Conservation (phyloP, 2,113 vertebrate species). For the Chelonoidis abingdonii region DNA sequence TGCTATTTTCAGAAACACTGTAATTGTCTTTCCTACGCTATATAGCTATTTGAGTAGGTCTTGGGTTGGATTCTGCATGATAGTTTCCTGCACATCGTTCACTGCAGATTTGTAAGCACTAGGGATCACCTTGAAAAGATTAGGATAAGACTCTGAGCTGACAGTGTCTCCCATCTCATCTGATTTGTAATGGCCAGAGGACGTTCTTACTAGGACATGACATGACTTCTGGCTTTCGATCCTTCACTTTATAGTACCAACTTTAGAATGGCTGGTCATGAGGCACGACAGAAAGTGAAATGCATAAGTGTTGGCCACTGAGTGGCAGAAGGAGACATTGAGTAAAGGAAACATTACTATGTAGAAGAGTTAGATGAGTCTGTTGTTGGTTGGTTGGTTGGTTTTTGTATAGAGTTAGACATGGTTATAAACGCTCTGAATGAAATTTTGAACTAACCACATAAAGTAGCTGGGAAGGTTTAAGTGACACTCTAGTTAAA, state of each 20-base stretch:
- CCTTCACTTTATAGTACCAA: neutral
- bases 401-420: neutral
- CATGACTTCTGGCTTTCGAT: slow-evolving; percentile 42
- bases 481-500: neutral
- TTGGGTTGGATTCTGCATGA: rapidly evolving
- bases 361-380: neutral
- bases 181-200: neutral
- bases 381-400: neutral
- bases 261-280: neutral
- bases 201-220: slow-evolving; percentile 49
- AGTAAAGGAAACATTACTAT: neutral
- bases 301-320: neutral
- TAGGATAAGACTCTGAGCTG: slow-evolving; percentile 42
- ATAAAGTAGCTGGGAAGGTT: neutral
- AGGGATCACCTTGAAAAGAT: slow-evolving; percentile 58
- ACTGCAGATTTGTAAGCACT: slow-evolving; percentile 21
- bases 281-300: neutral
- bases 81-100: slow-evolving; percentile 7
- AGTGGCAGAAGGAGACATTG: neutral
- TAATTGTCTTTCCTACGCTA: neutral
- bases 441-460: neutral
- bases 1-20: neutral
- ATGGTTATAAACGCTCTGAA: neutral
- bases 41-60: neutral
- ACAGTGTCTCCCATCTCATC: neutral